Evolutionary conservation across 2,888 invertebrate genomes (phyloP).

Genomic region (Erpobdella octoculata): DNA sequence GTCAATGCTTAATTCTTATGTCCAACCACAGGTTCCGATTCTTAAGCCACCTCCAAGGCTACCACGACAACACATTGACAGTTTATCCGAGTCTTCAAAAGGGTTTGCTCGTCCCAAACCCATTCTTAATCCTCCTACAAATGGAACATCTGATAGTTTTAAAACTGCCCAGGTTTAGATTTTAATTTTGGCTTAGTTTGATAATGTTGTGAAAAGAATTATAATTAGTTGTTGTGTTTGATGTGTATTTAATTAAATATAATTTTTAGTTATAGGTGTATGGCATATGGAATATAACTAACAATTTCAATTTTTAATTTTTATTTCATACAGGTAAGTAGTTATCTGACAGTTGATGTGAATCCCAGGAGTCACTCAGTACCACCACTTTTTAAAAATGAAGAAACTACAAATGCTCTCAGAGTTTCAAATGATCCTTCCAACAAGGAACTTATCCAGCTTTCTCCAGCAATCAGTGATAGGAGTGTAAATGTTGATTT

Average conservation of each 20-base stretch:
- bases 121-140: neutral
- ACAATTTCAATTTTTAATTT: no score
- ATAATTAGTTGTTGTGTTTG: no score
- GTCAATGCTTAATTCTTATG: neutral
- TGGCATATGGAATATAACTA: no score
- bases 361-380: slow-evolving; percentile 19
- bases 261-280: no score
- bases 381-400: slow-evolving; percentile 12
- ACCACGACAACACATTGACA: neutral
- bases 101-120: neutral
- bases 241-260: no score
- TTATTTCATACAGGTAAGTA: neutral
- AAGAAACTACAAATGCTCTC: neutral
- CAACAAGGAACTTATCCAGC: slow-evolving; percentile 19
- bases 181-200: neutral
- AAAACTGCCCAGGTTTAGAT: neutral
- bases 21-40: neutral
- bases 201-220: neutral
- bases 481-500: neutral
- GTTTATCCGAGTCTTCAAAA: neutral
- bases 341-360: slow-evolving; percentile 5
- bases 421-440: neutral
- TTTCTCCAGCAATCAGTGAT: slow-evolving; percentile 21
- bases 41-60: slow-evolving; percentile 7
- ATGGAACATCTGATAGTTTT: neutral